Evolutionary conservation across 30 jellyfish, hydroid and myxozoan species (phyloP).

Genomic region (Nemopilema nomurai): DNA sequence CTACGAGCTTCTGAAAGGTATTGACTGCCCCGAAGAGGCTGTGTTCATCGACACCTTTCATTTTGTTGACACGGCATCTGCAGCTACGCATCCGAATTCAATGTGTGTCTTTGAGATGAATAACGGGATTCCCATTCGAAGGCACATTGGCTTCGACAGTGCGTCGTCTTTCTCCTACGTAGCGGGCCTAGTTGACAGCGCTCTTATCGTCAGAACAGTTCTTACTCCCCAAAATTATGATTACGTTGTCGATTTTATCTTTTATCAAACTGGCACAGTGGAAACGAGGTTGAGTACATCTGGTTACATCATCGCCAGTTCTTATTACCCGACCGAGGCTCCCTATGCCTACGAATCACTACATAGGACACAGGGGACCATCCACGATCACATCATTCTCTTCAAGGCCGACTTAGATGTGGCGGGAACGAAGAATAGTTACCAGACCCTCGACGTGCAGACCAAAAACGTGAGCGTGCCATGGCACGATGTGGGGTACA

Average conservation of each 20-base stretch:
- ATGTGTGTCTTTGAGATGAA: constrained; percentile 72
- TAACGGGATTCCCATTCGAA: constrained; percentile 70
- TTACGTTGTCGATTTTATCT: constrained; percentile 61
- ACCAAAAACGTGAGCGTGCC: constrained; percentile 41
- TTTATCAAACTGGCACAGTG: constrained; percentile 84
- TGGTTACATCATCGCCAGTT: constrained; percentile 77
- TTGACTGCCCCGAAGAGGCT: constrained; percentile 89
- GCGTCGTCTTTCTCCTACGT: constrained; percentile 36
- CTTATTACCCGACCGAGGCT: constrained; percentile 59
- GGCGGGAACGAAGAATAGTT: constrained; percentile 77
- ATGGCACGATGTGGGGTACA: constrained; percentile 56
- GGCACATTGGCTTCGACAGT: constrained; percentile 62
- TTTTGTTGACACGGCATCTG: constrained; percentile 36
- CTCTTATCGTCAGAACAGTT: constrained; percentile 66
- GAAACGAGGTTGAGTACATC: constrained; percentile 81
- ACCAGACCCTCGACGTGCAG: constrained; percentile 71
- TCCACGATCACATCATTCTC: constrained; percentile 81
- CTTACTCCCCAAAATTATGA: constrained; percentile 72
- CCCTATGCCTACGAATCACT: constrained; percentile 62
- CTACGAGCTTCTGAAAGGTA: constrained; percentile 56
- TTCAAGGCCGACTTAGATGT: constrained; percentile 81
- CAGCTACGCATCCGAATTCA: constrained; percentile 39
- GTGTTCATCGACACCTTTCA: constrained; percentile 47
- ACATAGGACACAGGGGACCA: constrained; percentile 58
- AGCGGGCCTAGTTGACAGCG: constrained; percentile 73